Evolutionary conservation across 2,113 vertebrate genomes (phyloP).

Genomic region (Apistogramma diplotaenia): DNA sequence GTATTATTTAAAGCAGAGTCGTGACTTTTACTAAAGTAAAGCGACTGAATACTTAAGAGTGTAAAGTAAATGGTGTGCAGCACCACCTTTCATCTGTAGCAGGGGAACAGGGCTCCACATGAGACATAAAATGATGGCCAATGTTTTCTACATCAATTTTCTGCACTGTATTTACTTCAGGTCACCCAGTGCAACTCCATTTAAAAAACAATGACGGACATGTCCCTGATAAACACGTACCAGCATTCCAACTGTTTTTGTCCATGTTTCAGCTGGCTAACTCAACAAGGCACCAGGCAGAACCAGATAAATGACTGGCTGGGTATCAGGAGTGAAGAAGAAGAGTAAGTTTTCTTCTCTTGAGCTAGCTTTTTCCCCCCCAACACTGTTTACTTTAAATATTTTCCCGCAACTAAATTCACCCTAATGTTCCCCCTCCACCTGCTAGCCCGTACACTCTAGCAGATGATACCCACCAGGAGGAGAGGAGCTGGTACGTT

Average conservation of each 20-base stretch:
- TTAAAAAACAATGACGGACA: background rate
- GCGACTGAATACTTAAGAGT: background rate
- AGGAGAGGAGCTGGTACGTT: constrained; percentile 93
- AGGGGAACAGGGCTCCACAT: background rate
- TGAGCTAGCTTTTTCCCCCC: too few relatives aligned
- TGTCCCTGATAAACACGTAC: background rate
- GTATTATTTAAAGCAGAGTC: background rate
- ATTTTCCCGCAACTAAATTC: background rate
- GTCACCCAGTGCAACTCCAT: background rate
- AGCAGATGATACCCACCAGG: constrained; percentile 88
- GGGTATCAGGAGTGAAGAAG: constrained; percentile 86
- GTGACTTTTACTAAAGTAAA: background rate
- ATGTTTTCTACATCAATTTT: background rate
- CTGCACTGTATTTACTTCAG: background rate
- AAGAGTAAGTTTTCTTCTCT: constrained; percentile 87
- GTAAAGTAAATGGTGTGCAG: background rate
- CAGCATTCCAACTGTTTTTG: background rate
- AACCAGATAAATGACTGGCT: constrained; percentile 95
- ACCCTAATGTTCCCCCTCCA: background rate
- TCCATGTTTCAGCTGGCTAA: constrained; percentile 87
- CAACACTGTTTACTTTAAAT: background rate
- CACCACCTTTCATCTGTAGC: background rate
- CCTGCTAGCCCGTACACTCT: constrained; percentile 82
- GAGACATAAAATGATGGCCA: background rate
- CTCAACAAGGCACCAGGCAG: constrained; percentile 91